phyloP scores from a whole-genome alignment of 2,888 invertebrate species.

The Tiliacea citrago region DNA sequence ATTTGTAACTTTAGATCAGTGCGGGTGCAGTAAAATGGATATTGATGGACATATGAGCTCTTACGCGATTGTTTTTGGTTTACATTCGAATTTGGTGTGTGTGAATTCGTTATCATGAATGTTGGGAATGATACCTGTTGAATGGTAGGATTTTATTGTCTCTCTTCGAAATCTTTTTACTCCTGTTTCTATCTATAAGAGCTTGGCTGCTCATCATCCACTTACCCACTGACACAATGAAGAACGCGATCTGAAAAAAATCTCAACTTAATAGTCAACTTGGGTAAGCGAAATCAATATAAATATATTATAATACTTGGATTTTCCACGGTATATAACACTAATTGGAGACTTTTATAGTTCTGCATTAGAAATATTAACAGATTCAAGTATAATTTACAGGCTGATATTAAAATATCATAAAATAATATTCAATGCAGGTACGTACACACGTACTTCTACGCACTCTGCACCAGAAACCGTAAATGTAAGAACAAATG shows the following conservation, averaged over 20 bases:
- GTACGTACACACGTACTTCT: neutral
- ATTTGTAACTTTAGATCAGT: constrained; percentile 53
- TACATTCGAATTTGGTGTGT: neutral
- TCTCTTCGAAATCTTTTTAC: neutral
- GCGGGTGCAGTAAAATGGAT: constrained; percentile 15
- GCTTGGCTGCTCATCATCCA: neutral
- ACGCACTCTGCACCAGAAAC: neutral
- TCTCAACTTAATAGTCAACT: too few species aligned
- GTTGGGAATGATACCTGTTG: neutral
- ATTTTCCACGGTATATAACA: too few species aligned
- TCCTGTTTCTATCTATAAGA: neutral
- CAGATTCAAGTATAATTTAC: neutral
- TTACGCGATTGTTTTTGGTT: constrained; percentile 1
- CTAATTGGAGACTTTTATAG: too few species aligned
- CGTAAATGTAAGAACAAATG: constrained; percentile 39
- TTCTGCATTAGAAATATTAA: neutral
- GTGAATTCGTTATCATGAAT: neutral
- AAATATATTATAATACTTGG: too few species aligned
- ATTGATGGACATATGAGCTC: neutral
- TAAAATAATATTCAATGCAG: neutral
- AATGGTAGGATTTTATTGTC: neutral
- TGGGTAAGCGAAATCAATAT: too few species aligned
- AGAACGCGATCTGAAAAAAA: neutral
- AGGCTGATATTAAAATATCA: neutral
- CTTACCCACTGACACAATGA: neutral